Base-by-base conservation (phyloP, 2,888 invertebrate species). In the Orthosia gracilis region DNA sequence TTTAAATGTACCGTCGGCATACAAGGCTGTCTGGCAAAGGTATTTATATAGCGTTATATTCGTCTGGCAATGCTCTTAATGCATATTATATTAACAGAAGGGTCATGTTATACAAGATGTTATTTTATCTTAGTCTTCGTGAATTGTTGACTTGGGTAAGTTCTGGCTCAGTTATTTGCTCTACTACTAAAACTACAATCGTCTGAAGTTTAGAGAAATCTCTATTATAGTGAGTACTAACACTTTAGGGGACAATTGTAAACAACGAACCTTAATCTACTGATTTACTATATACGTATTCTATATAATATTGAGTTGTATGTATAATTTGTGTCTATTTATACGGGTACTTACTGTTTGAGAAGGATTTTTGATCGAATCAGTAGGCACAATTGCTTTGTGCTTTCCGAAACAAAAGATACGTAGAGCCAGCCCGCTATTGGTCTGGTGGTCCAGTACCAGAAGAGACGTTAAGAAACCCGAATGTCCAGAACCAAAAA, bases 101-200 rank as follows among this genome's bases (percentile, higher is more conserved):
- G 52, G 31, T 23, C 21, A 31, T 23, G 23, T 40, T 15, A 23
- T 49, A 74, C 23, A 11, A 55, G n/a, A 54, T n/a, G 13, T 50
- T 58, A 73, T 58, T 72, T 52, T 73, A 26, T 52, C 26, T 12
- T 11, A 58, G n/a, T 15, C 21, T 4, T n/a, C 17, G 49, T 21
- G 26, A 57, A 65, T 78, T n/a, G 21, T 76, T 49, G 21, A 61
- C n/a, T 64, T 73, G 55, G 67, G n/a, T 64, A 65, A 65, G 50
- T 59, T 64, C 23, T 50, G 40, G 18, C 66, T 50, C 11, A 47
- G 21, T 55, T 61, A 55, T 61, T 52, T 57, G 4, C 12, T 17
- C 17, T 2, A 61, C 21, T 45, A 23, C 47, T 40, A 40, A 57
- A 73, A 62, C 23, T 62, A n/a, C n/a, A 57, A 63, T 50, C 59